Conservation (phyloP, 2,797 vertebrate genomes). For the Discoglossus pictus region DNA sequence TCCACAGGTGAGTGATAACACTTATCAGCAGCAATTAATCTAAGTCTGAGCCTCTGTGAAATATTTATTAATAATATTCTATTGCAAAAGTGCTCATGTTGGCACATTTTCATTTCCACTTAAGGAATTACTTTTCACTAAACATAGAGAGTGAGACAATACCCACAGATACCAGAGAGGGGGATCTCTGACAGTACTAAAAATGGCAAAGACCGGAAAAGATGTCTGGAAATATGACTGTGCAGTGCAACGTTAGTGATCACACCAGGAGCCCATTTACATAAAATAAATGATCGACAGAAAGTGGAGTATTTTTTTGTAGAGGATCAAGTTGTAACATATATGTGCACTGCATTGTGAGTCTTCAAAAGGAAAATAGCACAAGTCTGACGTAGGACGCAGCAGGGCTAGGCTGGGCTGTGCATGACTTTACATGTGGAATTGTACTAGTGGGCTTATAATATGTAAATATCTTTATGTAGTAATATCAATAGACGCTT, state of each 20-base stretch:
- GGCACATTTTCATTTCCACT: too few species aligned
- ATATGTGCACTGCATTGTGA: slow-evolving; percentile 12
- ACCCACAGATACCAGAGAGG: too few species aligned
- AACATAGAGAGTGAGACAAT: too few species aligned
- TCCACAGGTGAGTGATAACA: too few species aligned
- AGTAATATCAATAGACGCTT: background rate
- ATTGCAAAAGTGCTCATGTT: too few species aligned
- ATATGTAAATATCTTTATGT: background rate
- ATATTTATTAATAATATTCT: too few species aligned
- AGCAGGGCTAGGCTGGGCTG: slow-evolving; percentile 4
- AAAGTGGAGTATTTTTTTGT: slow-evolving; percentile 22
- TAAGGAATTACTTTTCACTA: too few species aligned
- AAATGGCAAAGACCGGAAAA: too few species aligned
- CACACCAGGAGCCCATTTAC: background rate
- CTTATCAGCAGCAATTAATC: too few species aligned
- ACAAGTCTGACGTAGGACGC: slow-evolving; percentile 5
- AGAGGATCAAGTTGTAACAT: slow-evolving; percentile 27
- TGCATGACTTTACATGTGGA: slow-evolving; percentile 19
- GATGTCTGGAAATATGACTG: too few species aligned
- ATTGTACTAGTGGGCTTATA: background rate
- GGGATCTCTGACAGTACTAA: too few species aligned
- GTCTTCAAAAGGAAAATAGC: slow-evolving; percentile 21
- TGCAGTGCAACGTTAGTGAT: slow-evolving; percentile 26
- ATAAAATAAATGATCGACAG: slow-evolving; percentile 11
- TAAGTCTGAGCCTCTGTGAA: too few species aligned